Conservation (phyloP, 1,140 invertebrate species). For the Saccostrea echinata region DNA sequence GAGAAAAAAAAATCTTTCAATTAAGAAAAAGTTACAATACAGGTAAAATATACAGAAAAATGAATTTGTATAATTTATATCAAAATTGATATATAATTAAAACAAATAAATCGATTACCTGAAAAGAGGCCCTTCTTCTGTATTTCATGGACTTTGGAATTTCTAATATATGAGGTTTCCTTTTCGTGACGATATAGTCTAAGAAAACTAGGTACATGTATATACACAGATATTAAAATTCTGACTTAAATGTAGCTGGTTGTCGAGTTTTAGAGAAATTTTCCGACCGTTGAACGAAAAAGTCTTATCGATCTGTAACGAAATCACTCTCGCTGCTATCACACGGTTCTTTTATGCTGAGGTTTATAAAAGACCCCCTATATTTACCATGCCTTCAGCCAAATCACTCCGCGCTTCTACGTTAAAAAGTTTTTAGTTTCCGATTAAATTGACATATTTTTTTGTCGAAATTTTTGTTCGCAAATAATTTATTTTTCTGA, state of each 20-base stretch:
- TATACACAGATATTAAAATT: background rate
- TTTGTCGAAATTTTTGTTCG: background rate
- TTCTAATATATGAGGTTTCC: background rate
- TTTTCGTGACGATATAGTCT: background rate
- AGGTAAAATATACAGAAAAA: too few relatives aligned
- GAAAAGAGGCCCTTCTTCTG: background rate
- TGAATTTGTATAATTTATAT: background rate
- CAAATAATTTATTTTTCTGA: slow-evolving; percentile 16
- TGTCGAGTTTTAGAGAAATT: background rate
- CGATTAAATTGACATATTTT: slow-evolving; percentile 7
- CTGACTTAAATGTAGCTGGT: background rate
- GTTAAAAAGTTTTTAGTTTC: slow-evolving; percentile 25
- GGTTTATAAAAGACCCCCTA: background rate
- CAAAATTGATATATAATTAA: background rate
- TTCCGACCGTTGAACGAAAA: background rate
- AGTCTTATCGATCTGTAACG: background rate
- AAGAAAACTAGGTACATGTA: background rate
- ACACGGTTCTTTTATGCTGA: background rate
- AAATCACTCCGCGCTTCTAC: background rate
- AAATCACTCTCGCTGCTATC: background rate
- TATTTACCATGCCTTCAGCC: background rate
- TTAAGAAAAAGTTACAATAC: too few relatives aligned
- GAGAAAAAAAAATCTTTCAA: too few relatives aligned
- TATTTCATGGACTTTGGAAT: background rate
- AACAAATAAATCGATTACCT: background rate